phyloP scores from a whole-genome alignment of 1,140 invertebrate genomes.

The Drosophila azteca region DNA sequence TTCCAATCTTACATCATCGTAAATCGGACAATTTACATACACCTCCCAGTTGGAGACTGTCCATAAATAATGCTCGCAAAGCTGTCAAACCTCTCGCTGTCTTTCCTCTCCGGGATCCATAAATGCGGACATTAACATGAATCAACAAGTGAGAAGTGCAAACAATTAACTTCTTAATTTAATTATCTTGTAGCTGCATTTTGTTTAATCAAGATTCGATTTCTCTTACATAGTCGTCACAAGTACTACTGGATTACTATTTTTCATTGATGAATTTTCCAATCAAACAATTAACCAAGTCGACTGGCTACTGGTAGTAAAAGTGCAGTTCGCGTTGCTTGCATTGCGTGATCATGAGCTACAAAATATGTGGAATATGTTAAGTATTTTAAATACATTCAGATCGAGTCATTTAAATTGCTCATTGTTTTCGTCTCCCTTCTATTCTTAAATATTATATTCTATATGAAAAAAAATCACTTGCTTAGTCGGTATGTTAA shows the following conservation, averaged over 20 bases:
- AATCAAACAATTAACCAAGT: constrained; percentile 11
- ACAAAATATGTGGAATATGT: constrained; percentile 42
- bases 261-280: constrained; percentile 21
- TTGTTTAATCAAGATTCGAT: constrained; percentile 9
- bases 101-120: not conserved
- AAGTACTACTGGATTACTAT: not conserved
- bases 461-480: constrained; percentile 24
- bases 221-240: not conserved
- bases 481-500: constrained; percentile 53
- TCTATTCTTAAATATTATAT: constrained; percentile 12
- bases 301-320: constrained; percentile 17
- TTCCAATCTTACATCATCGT: constrained; percentile 3
- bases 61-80: constrained; percentile 7
- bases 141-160: not conserved
- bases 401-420: constrained; percentile 11
- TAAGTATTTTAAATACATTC: constrained; percentile 40
- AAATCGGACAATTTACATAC: constrained; percentile 16
- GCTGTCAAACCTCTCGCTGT: not conserved
- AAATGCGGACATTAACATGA: not conserved
- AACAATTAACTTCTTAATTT: not conserved
- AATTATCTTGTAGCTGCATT: not conserved
- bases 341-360: constrained; percentile 48
- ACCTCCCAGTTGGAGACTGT: not conserved
- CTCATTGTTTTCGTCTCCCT: constrained; percentile 15
- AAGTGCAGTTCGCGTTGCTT: constrained; percentile 38